Base-by-base conservation (phyloP, 2,888 invertebrate genomes). In the Xanthia togata region DNA sequence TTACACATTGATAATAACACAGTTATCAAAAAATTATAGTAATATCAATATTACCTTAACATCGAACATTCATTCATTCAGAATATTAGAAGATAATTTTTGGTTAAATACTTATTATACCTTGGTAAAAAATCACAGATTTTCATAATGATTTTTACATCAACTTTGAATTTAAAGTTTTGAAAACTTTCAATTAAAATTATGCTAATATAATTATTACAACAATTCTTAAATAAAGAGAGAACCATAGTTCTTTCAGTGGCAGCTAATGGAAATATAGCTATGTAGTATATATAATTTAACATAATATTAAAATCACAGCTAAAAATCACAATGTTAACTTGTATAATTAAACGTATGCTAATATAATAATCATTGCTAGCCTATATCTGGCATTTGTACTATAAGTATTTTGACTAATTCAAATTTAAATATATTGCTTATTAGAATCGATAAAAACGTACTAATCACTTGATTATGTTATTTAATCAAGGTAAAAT, bases 301-400 rank as follows among this genome's bases (percentile, higher is more conserved):
- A 73, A 73, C 73, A 67, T 73, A 73, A 68, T 73, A 73, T 73
- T 74, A 74, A 74, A 68, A 74, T 74, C 74, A 74, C 74, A 74
- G 74, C 68, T 74, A 69, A 74, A 74, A 74, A 74, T 74, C 74
- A 74, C 74, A 74, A 74, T 74, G 74, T 74, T 74, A 74, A 74
- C 74, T 74, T 74, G 74, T 74, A 69, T 74, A 69, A 74, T 74
- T 74, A 74, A 74, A 74, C 74, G 68, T 74, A 74, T 74, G 74
- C 74, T 74, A 74, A 74, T 74, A 74, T 74, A 74, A 74, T 74
- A 74, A 74, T 75, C 75, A 75, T 70, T 70, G 69, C 74, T 75
- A 70, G 67, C 67, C 76, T 76, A 72, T 72, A 72, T 72, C 71
- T 76, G 71, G 71, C 71, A 76, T 76, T 76, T 76, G 71, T 72